Base-by-base conservation (phyloP, 2,797 vertebrate genomes). In the Acrocephalus scirpaceus region DNA sequence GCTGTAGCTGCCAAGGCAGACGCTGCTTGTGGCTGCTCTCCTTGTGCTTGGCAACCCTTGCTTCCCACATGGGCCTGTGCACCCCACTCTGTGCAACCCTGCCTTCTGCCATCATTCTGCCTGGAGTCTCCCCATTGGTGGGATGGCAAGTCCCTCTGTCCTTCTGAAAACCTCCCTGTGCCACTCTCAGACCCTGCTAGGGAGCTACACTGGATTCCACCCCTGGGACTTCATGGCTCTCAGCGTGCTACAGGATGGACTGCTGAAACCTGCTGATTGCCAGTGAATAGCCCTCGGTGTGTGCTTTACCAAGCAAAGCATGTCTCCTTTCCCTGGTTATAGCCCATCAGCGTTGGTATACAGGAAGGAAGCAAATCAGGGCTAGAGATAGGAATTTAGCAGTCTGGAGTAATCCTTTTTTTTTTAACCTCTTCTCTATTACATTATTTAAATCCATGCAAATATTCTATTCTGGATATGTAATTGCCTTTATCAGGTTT, bases 361-460 rank as follows among this genome's bases (percentile, higher is more conserved):
- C 0, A 2, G 18, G 22, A 83, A 76, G 20, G 30, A 79, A 89
- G 18, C 0, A 76, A 47, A 61, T 34, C 48, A 61, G 30, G 20
- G 32, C 13, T 66, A 56, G 61, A 85, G 87, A 73, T 34, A 23
- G 9, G 9, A 22, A 64, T 84, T 87, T 47, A 60, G 26, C 14
- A 65, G 15, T 19, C 54, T 84, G n/a, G 32, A 75, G 16, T 64
- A 38, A 84, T 29, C 8, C 2, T 60, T 30, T 81, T 73, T 84
- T 86, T 84, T 86, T 61, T 62, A 60, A 45, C 21, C 7, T 71
- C 38, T 73, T 72, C 30, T 74, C 34, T 83, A 23, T 30, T 57
- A 36, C 30, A 72, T 94, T 91, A 86, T 79, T 77, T 87, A 53
- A 18, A 60, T 67, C n/a, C 71, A 77, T 74, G 32, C 26, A 83